Evolutionary conservation across 2,888 invertebrate genomes (phyloP), one percentile per base, ranked within the genome.

Genomic region (Scaptomyza polygonia): DNA sequence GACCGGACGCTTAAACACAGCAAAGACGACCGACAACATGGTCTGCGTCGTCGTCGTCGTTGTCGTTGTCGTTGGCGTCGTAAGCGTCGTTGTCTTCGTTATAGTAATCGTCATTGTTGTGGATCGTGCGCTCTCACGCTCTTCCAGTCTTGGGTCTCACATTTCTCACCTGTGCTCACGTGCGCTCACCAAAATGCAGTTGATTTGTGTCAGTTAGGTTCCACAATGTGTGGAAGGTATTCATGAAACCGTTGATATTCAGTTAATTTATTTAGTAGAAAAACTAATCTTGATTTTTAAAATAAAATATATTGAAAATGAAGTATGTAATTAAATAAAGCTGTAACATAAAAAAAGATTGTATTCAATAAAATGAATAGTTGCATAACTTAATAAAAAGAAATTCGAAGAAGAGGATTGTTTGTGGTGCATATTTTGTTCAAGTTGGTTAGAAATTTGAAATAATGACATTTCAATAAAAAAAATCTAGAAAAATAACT

Each of bases 61-160:
- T 18, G 25, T 53, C 62, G 25, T 25, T 25, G 51, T 36, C 51
- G n/a, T n/a, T n/a, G n/a, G n/a, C n/a, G n/a, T 40, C 48, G 52
- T 21, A 30, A 30, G 34, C 21, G 25, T 53, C 62, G 25, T 25
- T 25, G 51, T 36, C 51, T 36, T 56, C 64, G 68, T 44, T 65
- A 64, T 48, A 39, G 70, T 43, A 56, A 61, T 67, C 67, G 73
- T 71, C 54, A 62, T 61, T 59, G 40, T 43, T 67, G 66, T 67
- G 79, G 79, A 77, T 77, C 76, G 79, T 54, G 56, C 61, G 47
- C 64, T 64, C 59, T 59, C 16, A 3, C 16, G 16, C 18, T 47
- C 47, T 68, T 47, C 47, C 53, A 4, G 34, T 21, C 34, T 39
- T 30, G 8, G 30, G 40, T 57, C 56, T 49, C 43, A 21, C n/a